Evolutionary conservation across 2,888 invertebrate genomes (phyloP).

Genomic region (Minunthozetes semirufus): DNA sequence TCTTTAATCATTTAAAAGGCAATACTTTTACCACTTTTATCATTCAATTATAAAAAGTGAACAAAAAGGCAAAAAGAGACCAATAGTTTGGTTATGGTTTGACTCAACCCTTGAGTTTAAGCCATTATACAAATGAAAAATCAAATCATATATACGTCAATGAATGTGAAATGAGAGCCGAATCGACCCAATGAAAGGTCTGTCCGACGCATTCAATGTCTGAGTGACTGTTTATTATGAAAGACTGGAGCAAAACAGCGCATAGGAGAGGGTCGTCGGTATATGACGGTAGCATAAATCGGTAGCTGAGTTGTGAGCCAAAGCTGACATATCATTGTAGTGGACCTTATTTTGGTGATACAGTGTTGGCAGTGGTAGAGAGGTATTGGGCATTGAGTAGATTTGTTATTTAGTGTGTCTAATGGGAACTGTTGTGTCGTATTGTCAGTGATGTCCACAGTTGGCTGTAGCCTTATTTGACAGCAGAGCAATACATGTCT

Average conservation of each 20-base stretch:
- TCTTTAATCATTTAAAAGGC: not conserved
- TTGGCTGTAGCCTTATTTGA: not conserved
- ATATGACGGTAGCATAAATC: not conserved
- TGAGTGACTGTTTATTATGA: not conserved
- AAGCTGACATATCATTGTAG: too few relatives aligned
- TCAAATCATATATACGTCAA: too few relatives aligned
- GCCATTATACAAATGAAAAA: too few relatives aligned
- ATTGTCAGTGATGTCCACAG: conserved; percentile 17
- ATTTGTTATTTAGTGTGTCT: conserved; percentile 16
- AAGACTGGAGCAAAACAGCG: not conserved
- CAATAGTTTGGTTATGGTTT: too few relatives aligned
- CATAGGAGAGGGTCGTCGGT: too few relatives aligned
- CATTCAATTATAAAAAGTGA: too few relatives aligned
- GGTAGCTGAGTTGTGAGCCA: not conserved
- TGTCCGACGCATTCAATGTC: too few relatives aligned
- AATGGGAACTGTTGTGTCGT: conserved; percentile 17
- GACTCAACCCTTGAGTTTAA: too few relatives aligned
- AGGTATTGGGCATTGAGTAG: not conserved
- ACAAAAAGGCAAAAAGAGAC: too few relatives aligned
- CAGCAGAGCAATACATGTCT: not conserved
- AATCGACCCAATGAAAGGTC: too few relatives aligned
- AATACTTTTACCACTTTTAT: not conserved
- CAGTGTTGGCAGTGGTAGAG: not conserved
- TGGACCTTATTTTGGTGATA: not conserved
- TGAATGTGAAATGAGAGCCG: too few relatives aligned